Base-by-base conservation (phyloP, 1,140 invertebrate species). In the Latrodectus geometricus region DNA sequence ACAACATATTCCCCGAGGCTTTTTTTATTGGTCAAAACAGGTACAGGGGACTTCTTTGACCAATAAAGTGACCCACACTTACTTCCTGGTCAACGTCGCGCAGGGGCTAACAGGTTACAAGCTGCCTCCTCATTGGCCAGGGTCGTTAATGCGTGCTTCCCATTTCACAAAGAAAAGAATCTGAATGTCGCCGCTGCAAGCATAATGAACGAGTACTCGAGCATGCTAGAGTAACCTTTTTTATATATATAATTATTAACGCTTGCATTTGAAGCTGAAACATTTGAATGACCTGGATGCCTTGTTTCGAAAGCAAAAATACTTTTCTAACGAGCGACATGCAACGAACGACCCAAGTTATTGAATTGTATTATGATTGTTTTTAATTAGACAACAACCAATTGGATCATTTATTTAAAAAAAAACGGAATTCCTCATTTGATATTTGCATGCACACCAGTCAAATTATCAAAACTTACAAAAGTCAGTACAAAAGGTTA, bases 11-110 rank as follows among this genome's bases (percentile, higher is more conserved):
- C 70, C 23, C 70, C 4, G 9, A 12, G 21, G 48, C 20, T 21
- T 49, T 76, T 8, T 15, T 84, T 84, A 84, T 84, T 84, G 82
- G 82, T 54, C 17, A 35, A 61, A 15, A 61, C 12, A 50, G 49
- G 23, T 49, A 73, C 73, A 74, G 70, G n/a, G 50, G 69, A 54
- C 14, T 65, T 83, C 66, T 83, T 83, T 82, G 70, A 52, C 73
- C 73, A 68, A 52, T 68, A 49, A 76, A 84, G 72, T 84, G 82
- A 84, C 82, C 82, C 82, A 61, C 73, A 69, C 73, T 73, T 65
- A 68, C 74, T 84, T 84, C 82, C 82, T 84, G 82, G 82, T 84
- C 82, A 84, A 61, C 56, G 82, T 84, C 82, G 76, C 73, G 82
- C 82, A 49, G 73, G 54, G 54, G 11, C 54, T 61, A 61, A 17